These are phyloP conservation scores for Ptychodera flava DNA, from an alignment of 35 echinoderm and acorn worm species.

Conservation along the genomic window DNA sequence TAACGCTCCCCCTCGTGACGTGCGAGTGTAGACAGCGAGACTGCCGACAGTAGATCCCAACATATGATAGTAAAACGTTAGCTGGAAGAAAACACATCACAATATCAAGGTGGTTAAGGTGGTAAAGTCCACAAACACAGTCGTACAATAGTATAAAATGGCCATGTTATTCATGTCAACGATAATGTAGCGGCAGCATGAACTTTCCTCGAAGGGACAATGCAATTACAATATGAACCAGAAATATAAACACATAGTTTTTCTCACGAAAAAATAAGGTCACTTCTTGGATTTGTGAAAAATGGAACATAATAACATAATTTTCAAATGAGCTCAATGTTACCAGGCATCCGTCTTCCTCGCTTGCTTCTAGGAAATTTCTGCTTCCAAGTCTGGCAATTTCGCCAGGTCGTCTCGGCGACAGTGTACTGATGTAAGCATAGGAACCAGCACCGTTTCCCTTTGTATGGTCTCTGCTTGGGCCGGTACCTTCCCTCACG, in stretches of 20 bases:
- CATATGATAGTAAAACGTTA: constrained; percentile 45
- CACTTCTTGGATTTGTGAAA: too few species aligned
- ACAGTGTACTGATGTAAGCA: constrained; percentile 28
- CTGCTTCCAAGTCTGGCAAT: constrained; percentile 35
- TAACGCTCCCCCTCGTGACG: constrained; percentile 44
- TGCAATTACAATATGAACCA: too few species aligned
- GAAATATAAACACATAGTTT: too few species aligned
- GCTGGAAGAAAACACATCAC: constrained; percentile 4
- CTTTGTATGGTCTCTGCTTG: constrained; percentile 29
- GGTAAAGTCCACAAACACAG: too few species aligned
- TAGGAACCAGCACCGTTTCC: constrained; percentile 44
- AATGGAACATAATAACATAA: too few species aligned
- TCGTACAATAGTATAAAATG: too few species aligned
- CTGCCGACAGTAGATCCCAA: constrained; percentile 28
- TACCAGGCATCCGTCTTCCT: neutral
- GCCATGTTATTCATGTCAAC: too few species aligned
- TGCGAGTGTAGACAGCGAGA: constrained; percentile 39
- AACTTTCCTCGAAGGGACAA: too few species aligned
- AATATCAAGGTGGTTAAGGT: too few species aligned
- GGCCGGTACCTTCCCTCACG: neutral
- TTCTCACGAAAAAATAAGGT: too few species aligned
- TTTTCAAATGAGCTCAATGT: too few species aligned
- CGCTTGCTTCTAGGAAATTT: neutral
- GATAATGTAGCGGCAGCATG: too few species aligned
- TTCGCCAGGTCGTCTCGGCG: constrained; percentile 30